Conservation (phyloP, 1,140 invertebrate species). For the Bombus breviceps region DNA sequence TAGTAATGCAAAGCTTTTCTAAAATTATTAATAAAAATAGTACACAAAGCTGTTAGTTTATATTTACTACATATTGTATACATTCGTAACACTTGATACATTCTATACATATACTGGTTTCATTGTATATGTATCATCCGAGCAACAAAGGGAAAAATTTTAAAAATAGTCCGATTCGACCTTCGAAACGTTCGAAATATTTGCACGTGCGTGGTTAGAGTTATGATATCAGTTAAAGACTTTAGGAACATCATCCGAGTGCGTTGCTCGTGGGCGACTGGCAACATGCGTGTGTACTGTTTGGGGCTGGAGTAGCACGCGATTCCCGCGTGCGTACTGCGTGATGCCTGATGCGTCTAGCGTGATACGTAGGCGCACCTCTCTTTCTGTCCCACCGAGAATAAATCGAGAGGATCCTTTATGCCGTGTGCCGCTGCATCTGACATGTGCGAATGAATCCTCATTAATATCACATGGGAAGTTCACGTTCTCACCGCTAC, state of each 20-base stretch:
- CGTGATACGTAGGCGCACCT: slow-evolving; percentile 58
- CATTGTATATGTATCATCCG: neutral
- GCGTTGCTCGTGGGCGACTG: neutral
- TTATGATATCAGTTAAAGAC: slow-evolving; percentile 35
- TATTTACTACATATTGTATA: neutral
- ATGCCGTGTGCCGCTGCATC: neutral
- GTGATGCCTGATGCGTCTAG: slow-evolving; percentile 43
- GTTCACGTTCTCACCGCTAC: neutral
- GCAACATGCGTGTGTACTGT: neutral
- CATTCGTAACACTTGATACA: neutral
- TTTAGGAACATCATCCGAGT: neutral
- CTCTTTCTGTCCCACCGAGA: slow-evolving; percentile 38
- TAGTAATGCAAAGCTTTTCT: neutral
- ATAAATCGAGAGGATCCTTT: slow-evolving; percentile 31
- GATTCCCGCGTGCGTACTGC: slow-evolving; percentile 50
- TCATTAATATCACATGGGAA: neutral
- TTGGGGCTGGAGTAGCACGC: slow-evolving; percentile 41
- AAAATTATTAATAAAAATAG: neutral
- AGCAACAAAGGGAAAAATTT: neutral
- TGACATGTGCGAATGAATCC: neutral
- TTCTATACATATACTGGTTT: neutral
- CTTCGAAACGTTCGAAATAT: slow-evolving; percentile 16
- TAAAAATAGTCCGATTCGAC: neutral
- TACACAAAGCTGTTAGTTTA: neutral
- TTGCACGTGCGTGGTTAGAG: slow-evolving; percentile 2